Evolutionary conservation across 2,113 vertebrate species (phyloP), one percentile per base, ranked within the genome.

Genomic region (Enhydra lutris): DNA sequence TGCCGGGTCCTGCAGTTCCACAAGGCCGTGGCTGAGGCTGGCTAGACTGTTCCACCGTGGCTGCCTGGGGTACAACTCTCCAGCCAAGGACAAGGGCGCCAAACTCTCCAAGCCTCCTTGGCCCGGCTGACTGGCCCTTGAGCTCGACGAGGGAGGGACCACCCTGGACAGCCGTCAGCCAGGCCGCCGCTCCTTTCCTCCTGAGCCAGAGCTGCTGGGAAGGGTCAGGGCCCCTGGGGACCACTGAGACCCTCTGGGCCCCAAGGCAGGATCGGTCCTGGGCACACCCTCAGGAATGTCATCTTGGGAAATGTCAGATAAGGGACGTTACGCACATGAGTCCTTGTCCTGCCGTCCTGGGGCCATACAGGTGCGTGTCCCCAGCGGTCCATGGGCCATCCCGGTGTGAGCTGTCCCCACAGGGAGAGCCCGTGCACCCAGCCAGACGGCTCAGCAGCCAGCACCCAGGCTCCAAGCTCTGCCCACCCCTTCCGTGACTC

Each of bases 11-110:
- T 1, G 7, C 13, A 4, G 74, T 3, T 47, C 73, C 14, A 6
- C 1, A 42, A 47, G 12, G 74, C 29, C 4, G 2, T 2, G 14
- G 6, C 5, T 3, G 47, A 52, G 78, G 78, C 47, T 9, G 8
- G 9, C 18, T 23, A 7, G 18, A 55, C 78, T 21, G 39, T 15
- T 23, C 6, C 78, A 21, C 10, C 0, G 1, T 0, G 3, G 47
- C 78, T 6, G 1, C 50, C 26, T 10, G 3, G 8, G 20, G 7
- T 14, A 23, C 78, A 80, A 1, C 78, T 45, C 42, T 42, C 74
- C 42, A 17, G 42, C 42, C 74, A 14, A 17, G 42, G 73, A 31
- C 42, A 2, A 18, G 74, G 42, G 26, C 74, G 2, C 74, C 42
- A 26, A 29, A 42, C 29, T 47, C 26, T 23, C 26, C 78, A 34